A percentile compares a stretch with the other conserved stretches of the same genome.
phyloP scores from a whole-genome alignment of 2,797 vertebrate species.

The Phoeniculus purpureus region DNA sequence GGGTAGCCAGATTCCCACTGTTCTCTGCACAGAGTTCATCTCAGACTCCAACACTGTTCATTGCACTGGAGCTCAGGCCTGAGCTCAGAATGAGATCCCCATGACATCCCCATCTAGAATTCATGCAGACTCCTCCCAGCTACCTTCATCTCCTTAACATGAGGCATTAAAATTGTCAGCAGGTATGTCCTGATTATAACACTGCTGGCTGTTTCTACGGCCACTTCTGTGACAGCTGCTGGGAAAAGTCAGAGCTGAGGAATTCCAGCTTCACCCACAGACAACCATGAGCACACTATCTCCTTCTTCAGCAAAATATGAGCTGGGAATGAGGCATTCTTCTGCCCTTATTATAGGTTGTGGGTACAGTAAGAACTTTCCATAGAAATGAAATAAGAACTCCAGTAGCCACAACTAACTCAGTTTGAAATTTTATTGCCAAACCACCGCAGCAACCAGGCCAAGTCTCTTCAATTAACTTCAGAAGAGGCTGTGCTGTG shows the following conservation, averaged over 20 bases:
- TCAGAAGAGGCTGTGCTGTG: neutral
- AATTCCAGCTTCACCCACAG: neutral
- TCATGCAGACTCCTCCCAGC: neutral
- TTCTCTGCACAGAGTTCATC: neutral
- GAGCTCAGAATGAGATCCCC: neutral
- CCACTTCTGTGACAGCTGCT: neutral
- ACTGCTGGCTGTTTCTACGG: neutral
- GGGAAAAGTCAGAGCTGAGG: neutral
- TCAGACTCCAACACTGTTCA: neutral
- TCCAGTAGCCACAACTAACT: neutral
- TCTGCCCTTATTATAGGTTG: neutral
- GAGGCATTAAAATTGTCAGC: neutral
- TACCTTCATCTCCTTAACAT: neutral
- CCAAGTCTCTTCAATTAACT: neutral
- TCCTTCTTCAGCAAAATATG: neutral
- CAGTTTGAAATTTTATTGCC: neutral
- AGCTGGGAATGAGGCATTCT: neutral
- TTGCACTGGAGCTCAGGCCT: neutral
- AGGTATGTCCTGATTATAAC: neutral
- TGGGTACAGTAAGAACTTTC: neutral
- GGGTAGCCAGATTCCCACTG: fast-evolving
- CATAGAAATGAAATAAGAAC: neutral
- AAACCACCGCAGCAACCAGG: neutral
- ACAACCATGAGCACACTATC: neutral
- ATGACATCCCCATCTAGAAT: neutral